Evolutionary conservation across 2,888 invertebrate species (phyloP).

Genomic region (Acanthoscelides obtectus): DNA sequence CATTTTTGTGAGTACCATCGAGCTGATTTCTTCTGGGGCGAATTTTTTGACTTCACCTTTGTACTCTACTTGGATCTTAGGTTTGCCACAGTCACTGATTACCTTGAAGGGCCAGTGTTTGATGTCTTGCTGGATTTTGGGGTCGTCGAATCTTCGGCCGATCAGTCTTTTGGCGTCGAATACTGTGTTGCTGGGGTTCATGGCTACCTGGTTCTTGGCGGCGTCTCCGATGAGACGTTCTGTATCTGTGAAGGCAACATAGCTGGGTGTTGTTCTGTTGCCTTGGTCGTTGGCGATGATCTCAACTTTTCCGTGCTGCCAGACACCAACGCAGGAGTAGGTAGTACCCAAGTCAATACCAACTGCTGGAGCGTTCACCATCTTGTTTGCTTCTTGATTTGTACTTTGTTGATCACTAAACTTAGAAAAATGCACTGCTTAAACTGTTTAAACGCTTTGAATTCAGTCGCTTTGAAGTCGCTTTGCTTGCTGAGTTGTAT

Average conservation of each 20-base stretch:
- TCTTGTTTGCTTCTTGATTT: constrained; percentile 17
- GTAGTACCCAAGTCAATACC: constrained; percentile 87
- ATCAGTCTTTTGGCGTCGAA: constrained; percentile 71
- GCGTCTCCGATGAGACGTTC: constrained; percentile 67
- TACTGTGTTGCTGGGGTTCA: constrained; percentile 71
- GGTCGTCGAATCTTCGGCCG: constrained; percentile 72
- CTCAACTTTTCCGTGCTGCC: constrained; percentile 78
- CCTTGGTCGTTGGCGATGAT: constrained; percentile 84
- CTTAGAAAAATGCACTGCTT: neutral
- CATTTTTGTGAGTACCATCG: constrained; percentile 57
- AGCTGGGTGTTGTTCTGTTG: constrained; percentile 79
- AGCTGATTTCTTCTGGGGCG: constrained; percentile 67
- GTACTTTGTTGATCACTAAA: neutral
- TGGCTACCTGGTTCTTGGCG: constrained; percentile 66
- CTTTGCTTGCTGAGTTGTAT: neutral
- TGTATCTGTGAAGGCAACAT: constrained; percentile 68
- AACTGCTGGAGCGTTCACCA: constrained; percentile 53
- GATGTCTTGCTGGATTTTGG: constrained; percentile 72
- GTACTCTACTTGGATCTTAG: constrained; percentile 64
- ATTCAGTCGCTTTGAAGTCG: neutral
- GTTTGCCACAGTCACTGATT: constrained; percentile 59
- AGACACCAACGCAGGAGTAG: constrained; percentile 80
- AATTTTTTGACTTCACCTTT: constrained; percentile 62
- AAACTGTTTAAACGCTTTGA: constrained; percentile 1
- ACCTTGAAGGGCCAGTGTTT: constrained; percentile 83